Base-by-base conservation (phyloP, 2,797 vertebrate genomes). In the Nannoperca obscura region DNA sequence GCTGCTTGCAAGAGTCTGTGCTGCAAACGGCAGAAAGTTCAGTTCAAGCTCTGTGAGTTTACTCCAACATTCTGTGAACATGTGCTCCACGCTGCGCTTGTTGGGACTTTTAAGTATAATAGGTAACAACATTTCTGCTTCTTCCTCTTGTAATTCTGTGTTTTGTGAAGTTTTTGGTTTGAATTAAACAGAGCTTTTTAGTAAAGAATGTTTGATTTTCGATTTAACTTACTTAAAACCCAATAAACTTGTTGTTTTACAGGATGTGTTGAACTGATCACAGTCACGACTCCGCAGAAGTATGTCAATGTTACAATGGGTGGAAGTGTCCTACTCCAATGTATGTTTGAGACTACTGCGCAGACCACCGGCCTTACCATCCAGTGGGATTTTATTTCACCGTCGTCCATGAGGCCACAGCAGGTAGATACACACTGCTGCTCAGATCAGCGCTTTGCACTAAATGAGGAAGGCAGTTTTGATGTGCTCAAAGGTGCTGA, bases 231-330 rank as follows among this genome's bases (percentile, higher is more conserved):
- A 27, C 24, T 27, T 27, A 27, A 4, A 49, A 64, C 24, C 3
- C 7, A 40, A 27, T 32, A 1, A 60, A 30, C 0, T 14, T 34
- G 11, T 27, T 76, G 0, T 66, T 73, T 73, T 71, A 13, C 13
- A 94, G 93, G 91, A 52, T 82, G 70, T 54, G 83, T 72, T 15
- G 74, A 90, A 50, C 73, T 87, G 34, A 93, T 94, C 66, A 59
- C 61, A 0, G 93, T 94, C 55, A 87, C 0, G 1, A 80, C 88
- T 19, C 80, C 85, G 0, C 64, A 88, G 5, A 92, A 89, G 73
- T 22, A 57, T 12, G 7, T 94, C 13, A 95, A 90, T 7, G 89
- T 92, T 3, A 92, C 90, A 2, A 12, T 1, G 27, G 93, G 88
- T 40, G 54, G 4, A 17, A 86, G 8, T 5, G 83, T 55, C 50